Percentiles rank a stretch among this genome's conserved stretches.
These are phyloP conservation scores for Drosophila repletoides DNA, from an alignment of 1,140 invertebrate genomes.

Conservation along the genomic window DNA sequence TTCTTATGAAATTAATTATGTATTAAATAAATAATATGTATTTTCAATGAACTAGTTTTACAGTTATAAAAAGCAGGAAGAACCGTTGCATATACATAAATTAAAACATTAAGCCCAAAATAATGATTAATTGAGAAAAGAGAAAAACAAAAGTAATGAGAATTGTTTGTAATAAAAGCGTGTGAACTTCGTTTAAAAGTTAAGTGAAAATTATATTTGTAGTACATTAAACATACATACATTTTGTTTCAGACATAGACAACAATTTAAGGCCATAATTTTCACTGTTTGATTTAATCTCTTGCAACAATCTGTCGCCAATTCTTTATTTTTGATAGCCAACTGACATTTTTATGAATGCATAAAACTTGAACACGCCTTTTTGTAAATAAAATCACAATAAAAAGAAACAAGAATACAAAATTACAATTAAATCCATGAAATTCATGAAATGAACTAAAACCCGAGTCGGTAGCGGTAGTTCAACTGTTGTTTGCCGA, in stretches of 20 bases:
- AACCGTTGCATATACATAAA: conserved; percentile 19
- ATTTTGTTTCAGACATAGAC: conserved; percentile 46
- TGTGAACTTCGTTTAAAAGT: conserved; percentile 41
- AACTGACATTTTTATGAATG: conserved; percentile 41
- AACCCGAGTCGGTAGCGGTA: conserved; percentile 47
- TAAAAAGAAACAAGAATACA: conserved; percentile 32
- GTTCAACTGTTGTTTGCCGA: conserved; percentile 41
- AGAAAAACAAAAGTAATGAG: conserved; percentile 10
- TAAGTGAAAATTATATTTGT: conserved; percentile 44
- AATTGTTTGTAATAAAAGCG: conserved; percentile 40
- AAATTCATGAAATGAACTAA: conserved; percentile 77
- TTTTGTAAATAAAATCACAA: conserved; percentile 75
- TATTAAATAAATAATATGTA: conserved; percentile 58
- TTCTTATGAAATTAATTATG: conserved; percentile 73
- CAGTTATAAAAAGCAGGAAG: conserved; percentile 27
- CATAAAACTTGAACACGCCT: conserved; percentile 41
- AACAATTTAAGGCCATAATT: conserved; percentile 17
- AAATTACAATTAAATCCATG: conserved; percentile 56
- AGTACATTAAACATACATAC: conserved; percentile 27
- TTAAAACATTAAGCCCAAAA: conserved; percentile 26
- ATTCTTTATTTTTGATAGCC: conserved; percentile 33
- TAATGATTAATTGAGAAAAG: conserved; percentile 7
- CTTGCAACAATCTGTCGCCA: conserved; percentile 7
- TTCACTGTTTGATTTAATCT: background rate
- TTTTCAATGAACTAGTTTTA: conserved; percentile 70